Percentiles rank a stretch among this genome's conserved stretches.
Conservation (phyloP, 2,113 vertebrate genomes). For the Gila orcuttii region DNA sequence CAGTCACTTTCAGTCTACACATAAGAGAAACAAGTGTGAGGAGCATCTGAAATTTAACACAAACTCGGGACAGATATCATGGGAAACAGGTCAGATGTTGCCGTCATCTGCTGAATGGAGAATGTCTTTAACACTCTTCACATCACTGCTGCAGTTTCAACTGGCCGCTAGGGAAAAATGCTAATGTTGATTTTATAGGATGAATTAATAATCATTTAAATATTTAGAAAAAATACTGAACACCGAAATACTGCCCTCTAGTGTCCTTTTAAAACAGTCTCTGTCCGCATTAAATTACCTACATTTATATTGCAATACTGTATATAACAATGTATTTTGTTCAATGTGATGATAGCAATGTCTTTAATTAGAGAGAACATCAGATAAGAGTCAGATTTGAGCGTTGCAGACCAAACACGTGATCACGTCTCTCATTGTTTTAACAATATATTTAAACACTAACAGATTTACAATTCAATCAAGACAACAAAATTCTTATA, state of each 20-base stretch:
- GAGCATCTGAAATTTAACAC: slow-evolving; percentile 60
- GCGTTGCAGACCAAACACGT: not conserved
- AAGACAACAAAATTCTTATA: not conserved
- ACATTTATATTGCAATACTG: not conserved
- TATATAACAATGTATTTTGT: not conserved
- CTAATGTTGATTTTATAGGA: slow-evolving; percentile 56
- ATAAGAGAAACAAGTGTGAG: not conserved
- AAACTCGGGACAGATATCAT: slow-evolving; percentile 65
- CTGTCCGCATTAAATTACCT: not conserved
- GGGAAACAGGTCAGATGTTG: slow-evolving; percentile 49
- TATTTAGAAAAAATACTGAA: not conserved
- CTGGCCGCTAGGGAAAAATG: slow-evolving; percentile 59
- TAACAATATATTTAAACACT: not conserved
- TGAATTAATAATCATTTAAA: not conserved
- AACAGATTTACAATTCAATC: not conserved
- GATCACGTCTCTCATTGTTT: not conserved
- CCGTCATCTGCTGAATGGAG: slow-evolving; percentile 53
- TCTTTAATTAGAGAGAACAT: not conserved
- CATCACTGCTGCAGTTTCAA: slow-evolving; percentile 34
- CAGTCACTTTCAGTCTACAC: not conserved
- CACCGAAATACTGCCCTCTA: slow-evolving; percentile 46
- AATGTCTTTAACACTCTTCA: slow-evolving; percentile 16
- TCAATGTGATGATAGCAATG: not conserved
- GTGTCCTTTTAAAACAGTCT: slow-evolving; percentile 7
- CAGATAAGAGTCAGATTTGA: not conserved